Conservation (phyloP, 2,113 vertebrate species). For the Calidris pugnax region DNA sequence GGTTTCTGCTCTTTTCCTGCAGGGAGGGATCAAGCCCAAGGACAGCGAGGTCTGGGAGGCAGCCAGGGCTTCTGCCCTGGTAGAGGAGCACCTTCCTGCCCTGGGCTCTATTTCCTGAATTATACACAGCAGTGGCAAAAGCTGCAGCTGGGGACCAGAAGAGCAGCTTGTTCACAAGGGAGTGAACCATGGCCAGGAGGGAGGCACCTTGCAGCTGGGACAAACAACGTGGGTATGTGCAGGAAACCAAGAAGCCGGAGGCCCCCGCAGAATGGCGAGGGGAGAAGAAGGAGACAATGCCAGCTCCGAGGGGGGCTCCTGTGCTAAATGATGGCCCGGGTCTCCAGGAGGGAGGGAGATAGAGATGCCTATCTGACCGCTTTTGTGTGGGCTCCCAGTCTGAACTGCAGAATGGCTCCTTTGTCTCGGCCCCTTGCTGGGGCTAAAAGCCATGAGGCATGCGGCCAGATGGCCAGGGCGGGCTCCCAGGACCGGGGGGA, state of each 20-base stretch:
- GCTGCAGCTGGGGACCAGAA: background rate
- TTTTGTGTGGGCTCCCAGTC: background rate
- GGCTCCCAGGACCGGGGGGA: background rate
- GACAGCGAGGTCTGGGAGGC: background rate
- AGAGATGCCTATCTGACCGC: background rate
- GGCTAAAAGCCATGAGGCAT: background rate
- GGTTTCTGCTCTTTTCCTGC: background rate
- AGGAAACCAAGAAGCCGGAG: background rate
- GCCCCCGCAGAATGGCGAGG: background rate
- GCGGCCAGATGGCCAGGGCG: background rate
- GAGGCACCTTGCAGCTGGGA: background rate
- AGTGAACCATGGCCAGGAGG: background rate
- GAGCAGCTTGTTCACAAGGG: background rate
- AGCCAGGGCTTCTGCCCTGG: background rate
- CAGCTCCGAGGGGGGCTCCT: background rate
- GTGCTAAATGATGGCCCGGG: background rate
- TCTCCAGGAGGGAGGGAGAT: background rate
- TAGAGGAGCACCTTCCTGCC: background rate
- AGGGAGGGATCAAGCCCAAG: background rate
- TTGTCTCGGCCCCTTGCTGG: background rate
- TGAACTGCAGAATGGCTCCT: background rate
- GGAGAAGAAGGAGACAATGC: background rate
- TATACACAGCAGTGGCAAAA: background rate
- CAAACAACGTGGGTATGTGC: fast-evolving
- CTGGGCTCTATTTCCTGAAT: background rate